Base-by-base conservation (phyloP, 1,140 invertebrate genomes). In the Hirudo medicinalis region DNA sequence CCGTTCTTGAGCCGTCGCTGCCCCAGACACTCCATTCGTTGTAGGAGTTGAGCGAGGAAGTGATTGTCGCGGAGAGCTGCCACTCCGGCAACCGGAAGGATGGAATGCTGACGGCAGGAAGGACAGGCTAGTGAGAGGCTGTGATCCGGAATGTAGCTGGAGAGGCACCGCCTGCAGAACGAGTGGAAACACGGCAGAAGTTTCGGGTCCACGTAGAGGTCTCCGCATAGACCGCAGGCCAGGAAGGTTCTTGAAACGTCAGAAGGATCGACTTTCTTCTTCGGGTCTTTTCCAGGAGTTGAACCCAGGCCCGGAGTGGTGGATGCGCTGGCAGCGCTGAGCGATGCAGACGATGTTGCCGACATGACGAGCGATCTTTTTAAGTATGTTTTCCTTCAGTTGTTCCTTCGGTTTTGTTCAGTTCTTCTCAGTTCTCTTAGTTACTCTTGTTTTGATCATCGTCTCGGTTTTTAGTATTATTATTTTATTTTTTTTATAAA, bases 101-200 rank as follows among this genome's bases (percentile, higher is more conserved):
- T 85, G 63, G 83, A 85, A 74, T 85, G 84, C 72, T 85, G 84
- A 19, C 82, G 76, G 75, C 85, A 86, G n/a, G 84, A 78, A 2
- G 85, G 85, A 76, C 85, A 86, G 20, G 83, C 84, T 19, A 85
- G 78, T 6, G 85, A 84, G 15, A 86, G 78, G 72, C 80, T 81
- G 74, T 83, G 79, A 15, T 81, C 73, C 25, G 82, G 82, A 13
- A 81, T 78, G 75, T 83, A 82, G 71, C 75, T 76, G 0, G 80
- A 75, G 20, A 83, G 76, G 74, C 82, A 83, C 63, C 72, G 69
- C 74, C 80, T 79, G 73, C 82, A 83, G 75, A 83, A 83, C 13
- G 82, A 82, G 74, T 83, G 82, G 40, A 83, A 76, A 73, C 82
- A 83, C 20, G 82, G 82, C 69, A 83, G 74, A 68, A 83, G 82